Evolutionary conservation across 2,797 vertebrate species (phyloP), one percentile per base, ranked within the genome.

Genomic region (Clarias fuscus): DNA sequence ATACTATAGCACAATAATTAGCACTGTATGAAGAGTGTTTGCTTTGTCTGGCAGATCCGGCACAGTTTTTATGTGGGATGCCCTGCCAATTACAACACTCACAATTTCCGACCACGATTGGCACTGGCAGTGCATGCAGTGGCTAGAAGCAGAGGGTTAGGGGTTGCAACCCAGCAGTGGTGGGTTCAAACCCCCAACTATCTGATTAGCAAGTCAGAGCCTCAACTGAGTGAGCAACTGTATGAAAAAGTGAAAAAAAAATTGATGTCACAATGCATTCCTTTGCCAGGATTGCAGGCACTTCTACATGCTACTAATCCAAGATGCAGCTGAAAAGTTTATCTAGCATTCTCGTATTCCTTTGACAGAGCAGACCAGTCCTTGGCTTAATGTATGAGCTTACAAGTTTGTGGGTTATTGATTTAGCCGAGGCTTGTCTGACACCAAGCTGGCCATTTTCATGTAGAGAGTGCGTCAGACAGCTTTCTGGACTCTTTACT

Each of bases 281-380:
- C 7, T 73, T 7, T 53, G 53, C 53, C 15, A 11, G 24, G 43
- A 75, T 7, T 4, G 37, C 6, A 0, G 10, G 30, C 30, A 70
- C 24, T 48, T 72, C 8, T 40, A 20, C 20, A 72, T 43, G 37
- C 87, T 82, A 88, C 84, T 87, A 48, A 61, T 71, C 33, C 40
- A 33, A 71, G 15, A 20, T 20, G 33, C 70, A 72, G 18, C 37
- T 67, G 27, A 27, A 67, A 5, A 15, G 17, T 37, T 17, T 33
- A 33, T 64, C 14, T 70, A 37, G 68, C 33, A 70, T 37, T 15
- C 30, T 33, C 2, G 0, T 3, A 18, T 68, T 68, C 27, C 6
- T 68, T 10, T 68, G 5, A n/a, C 62, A 65, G 18, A 68, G 30
- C 30, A 70, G 67, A 37, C 67, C 15, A 37, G 30, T 70, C 2